A percentile compares a stretch with the other conserved stretches of the same genome.
Evolutionary conservation across 2,113 vertebrate species (phyloP).

Genomic region (Cervus canadensis): DNA sequence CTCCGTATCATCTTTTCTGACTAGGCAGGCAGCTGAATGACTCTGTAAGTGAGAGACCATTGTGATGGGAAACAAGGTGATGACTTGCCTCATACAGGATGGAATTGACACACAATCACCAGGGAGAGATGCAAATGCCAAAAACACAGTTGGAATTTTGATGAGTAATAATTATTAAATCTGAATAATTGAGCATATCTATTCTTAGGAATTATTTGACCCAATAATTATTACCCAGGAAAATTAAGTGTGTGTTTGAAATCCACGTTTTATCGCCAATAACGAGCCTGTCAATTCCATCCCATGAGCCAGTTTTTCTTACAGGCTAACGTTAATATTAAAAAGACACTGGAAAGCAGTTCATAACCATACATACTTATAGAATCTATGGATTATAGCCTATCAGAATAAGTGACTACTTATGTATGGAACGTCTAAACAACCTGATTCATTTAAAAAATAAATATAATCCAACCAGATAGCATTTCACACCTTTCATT

Average conservation of each 20-base stretch:
- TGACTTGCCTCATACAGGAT: not conserved
- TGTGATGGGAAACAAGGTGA: not conserved
- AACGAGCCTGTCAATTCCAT: conserved; percentile 53
- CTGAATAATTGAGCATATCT: conserved; percentile 72
- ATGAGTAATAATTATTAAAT: conserved; percentile 72
- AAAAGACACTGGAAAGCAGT: not conserved
- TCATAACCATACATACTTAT: not conserved
- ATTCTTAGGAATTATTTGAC: conserved; percentile 72
- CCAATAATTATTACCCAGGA: conserved; percentile 72
- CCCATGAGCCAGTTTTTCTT: not conserved
- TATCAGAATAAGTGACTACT: not conserved
- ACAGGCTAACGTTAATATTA: not conserved
- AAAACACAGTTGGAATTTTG: conserved; percentile 60
- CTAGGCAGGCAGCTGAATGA: not conserved
- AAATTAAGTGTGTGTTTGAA: conserved; percentile 51
- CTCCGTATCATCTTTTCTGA: not conserved
- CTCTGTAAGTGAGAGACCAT: not conserved
- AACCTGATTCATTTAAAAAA: not conserved
- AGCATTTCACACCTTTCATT: not conserved
- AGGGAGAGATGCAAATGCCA: conserved; percentile 28
- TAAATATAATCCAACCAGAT: not conserved
- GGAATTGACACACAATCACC: conserved; percentile 5
- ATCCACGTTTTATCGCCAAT: conserved; percentile 33
- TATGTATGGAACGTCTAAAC: not conserved
- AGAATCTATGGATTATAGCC: not conserved